Base-by-base conservation (phyloP, 2,113 vertebrate genomes). In the Saccopteryx leptura region DNA sequence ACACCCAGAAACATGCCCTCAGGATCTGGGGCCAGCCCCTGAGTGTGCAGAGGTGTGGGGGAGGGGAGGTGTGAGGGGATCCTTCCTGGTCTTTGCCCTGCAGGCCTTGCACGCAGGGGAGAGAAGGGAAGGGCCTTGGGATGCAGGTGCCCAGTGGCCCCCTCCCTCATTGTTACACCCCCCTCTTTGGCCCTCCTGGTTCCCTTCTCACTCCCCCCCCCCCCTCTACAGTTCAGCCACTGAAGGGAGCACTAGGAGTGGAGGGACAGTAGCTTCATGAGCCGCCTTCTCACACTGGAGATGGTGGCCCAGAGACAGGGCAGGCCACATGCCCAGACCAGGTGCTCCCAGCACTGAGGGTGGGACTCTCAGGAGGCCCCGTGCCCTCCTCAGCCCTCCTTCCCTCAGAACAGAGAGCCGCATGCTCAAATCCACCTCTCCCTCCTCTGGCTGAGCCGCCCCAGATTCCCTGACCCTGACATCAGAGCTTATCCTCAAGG, bases 251-350 rank as follows among this genome's bases (percentile, higher is more conserved):
- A 52, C 31, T 21, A 10, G 69, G 54, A 24, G 80, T 24, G 4
- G 11, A 1, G 0, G 39, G 39, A 68, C 13, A 31, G 6, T 17
- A 24, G 72, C 63, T 31, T 79, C 14, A 2, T 19, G 81, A 66
- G 72, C 28, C 2, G 26, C 72, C 9, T 66, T 83, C 61, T 71
- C 48, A 60, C 1, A 3, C 13, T 11, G 52, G 76, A 86, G 15
- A 15, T 10, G 13, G 18, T 28, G 63, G 65, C 65, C 58, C 58
- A 5, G 13, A 14, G 24, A 66, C 15, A 33, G 50, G 52, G 28
- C 12, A 23, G 19, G 48, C 28, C 17, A 14, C 0, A 0, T 0
- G 1, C 31, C 72, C 2, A 13, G 65, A 52, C 54, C 78, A 21
- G 26, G 15, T 39, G 52, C 69, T 52, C 52, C 17, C 39, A 19